Evolutionary conservation across 2,888 invertebrate genomes (phyloP).

Genomic region (Hydriomena furcata): DNA sequence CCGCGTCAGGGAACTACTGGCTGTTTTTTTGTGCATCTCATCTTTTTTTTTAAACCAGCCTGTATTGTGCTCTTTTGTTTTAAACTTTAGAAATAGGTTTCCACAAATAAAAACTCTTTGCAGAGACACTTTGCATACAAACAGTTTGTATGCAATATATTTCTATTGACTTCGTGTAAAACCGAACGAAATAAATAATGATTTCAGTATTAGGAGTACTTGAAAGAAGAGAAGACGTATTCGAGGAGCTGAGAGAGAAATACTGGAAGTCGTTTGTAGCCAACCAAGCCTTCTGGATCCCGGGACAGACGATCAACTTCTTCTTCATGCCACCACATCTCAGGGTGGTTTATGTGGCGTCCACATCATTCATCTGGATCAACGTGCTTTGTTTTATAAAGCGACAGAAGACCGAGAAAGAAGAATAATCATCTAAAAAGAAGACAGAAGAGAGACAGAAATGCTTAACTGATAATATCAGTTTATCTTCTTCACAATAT

Average conservation of each 20-base stretch:
- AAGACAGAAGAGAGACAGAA: too few relatives aligned
- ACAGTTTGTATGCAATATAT: too few relatives aligned
- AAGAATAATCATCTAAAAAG: neutral
- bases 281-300: conserved; percentile 93
- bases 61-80: too few relatives aligned
- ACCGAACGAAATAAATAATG: neutral
- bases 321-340: conserved; percentile 87
- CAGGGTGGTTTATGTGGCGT: conserved; percentile 90
- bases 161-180: too few relatives aligned
- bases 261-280: conserved; percentile 88
- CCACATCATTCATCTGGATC: conserved; percentile 92
- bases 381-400: conserved; percentile 93
- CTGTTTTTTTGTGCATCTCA: too few relatives aligned
- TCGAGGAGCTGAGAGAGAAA: conserved; percentile 88
- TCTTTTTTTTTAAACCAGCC: too few relatives aligned
- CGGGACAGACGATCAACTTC: conserved; percentile 92
- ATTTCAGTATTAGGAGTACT: conserved; percentile 88
- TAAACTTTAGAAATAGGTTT: too few relatives aligned
- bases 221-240: conserved; percentile 87
- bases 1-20: too few relatives aligned
- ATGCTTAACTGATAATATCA: too few relatives aligned
- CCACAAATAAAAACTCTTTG: too few relatives aligned
- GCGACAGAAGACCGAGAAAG: conserved; percentile 67
- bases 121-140: too few relatives aligned
- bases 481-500: too few relatives aligned